A percentile compares a stretch with the other conserved stretches of the same genome.
Conservation (phyloP, 2,888 invertebrate species). For the Drosophila quinaria region DNA sequence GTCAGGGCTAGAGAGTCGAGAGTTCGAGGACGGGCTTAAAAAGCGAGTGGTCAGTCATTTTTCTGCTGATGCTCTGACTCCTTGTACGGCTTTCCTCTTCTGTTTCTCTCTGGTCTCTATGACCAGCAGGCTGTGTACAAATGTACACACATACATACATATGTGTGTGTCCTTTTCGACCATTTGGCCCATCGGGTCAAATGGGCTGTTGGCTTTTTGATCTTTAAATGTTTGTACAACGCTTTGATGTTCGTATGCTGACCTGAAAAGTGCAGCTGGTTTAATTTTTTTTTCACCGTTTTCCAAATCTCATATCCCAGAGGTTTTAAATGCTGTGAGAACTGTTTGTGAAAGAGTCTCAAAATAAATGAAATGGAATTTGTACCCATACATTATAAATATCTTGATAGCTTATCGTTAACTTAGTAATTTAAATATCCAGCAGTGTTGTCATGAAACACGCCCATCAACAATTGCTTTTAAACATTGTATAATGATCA, state of each 20-base stretch:
- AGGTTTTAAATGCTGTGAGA: background rate
- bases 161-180: conserved; percentile 40
- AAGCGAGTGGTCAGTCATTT: conserved; percentile 63
- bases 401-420: background rate
- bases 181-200: conserved; percentile 66
- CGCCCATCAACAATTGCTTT: conserved; percentile 29
- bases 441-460: background rate
- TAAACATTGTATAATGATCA: conserved; percentile 65
- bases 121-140: conserved; percentile 37
- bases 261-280: conserved; percentile 59
- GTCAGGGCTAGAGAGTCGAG: conserved; percentile 3
- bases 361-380: conserved; percentile 14
- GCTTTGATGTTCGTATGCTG: conserved; percentile 71
- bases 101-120: conserved; percentile 34
- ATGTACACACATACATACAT: conserved; percentile 22
- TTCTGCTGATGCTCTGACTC: conserved; percentile 24
- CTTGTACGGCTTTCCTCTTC: conserved; percentile 2
- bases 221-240: conserved; percentile 79
- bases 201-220: conserved; percentile 78
- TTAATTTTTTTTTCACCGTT: conserved; percentile 33
- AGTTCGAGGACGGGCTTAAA: conserved; percentile 29
- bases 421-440: background rate
- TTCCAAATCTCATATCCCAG: conserved; percentile 5
- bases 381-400: background rate
- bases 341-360: background rate